Percentiles rank a stretch among this genome's conserved stretches.
Evolutionary conservation across 2,888 invertebrate genomes (phyloP).

Genomic region (Trichogramma dendrolimi): DNA sequence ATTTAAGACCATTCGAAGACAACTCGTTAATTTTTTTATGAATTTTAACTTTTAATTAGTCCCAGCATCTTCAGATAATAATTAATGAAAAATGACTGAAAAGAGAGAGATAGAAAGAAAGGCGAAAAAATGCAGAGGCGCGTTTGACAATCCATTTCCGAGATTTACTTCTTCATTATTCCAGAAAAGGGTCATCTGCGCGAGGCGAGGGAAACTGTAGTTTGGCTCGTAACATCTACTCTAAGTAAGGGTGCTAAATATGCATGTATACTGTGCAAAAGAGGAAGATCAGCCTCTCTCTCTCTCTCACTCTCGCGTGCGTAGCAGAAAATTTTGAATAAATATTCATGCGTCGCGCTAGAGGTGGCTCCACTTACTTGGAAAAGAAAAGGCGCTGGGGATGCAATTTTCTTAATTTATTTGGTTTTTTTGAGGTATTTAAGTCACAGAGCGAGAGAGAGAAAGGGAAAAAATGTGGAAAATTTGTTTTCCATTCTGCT

Average conservation of each 20-base stretch:
- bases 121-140: no score
- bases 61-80: no score
- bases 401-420: conserved; percentile 24
- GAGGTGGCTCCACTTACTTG: conserved; percentile 9
- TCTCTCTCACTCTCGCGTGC: conserved; percentile 2
- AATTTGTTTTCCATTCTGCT: no score
- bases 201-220: conserved; percentile 23
- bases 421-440: conserved; percentile 1
- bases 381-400: conserved; percentile 16
- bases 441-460: neutral
- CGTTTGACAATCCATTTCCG: no score
- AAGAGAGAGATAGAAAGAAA: no score
- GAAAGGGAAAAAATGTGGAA: neutral
- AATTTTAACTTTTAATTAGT: no score
- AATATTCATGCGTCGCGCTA: conserved; percentile 31
- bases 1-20: no score
- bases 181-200: conserved; percentile 23
- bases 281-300: neutral
- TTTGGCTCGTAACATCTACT: conserved; percentile 28
- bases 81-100: no score
- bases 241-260: conserved; percentile 24
- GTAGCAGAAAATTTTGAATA: conserved; percentile 32
- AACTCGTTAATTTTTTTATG: no score
- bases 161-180: conserved; percentile 13
- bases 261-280: conserved; percentile 18